These are phyloP conservation scores for Drosophila yooni DNA, from an alignment of 2,888 invertebrate genomes.

Conservation along the genomic window DNA sequence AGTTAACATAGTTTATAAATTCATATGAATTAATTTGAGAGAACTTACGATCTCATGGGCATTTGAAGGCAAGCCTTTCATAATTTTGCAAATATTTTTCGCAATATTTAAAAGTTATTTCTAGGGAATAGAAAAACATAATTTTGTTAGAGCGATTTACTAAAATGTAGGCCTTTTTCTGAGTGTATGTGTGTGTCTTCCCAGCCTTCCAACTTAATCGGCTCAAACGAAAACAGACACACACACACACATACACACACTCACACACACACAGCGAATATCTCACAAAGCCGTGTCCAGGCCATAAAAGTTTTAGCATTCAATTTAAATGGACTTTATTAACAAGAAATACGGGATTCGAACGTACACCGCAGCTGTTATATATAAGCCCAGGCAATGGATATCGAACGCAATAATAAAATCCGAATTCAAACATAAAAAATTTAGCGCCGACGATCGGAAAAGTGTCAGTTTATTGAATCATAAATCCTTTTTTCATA, in stretches of 20 bases:
- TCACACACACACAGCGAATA: neutral
- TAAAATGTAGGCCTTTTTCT: neutral
- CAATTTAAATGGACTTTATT: slow-evolving; percentile 47
- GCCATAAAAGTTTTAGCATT: slow-evolving; percentile 40
- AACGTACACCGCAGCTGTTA: neutral
- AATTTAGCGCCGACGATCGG: neutral
- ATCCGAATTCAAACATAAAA: neutral
- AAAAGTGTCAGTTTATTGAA: neutral
- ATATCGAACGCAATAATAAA: neutral
- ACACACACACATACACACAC: neutral
- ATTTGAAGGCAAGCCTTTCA: neutral
- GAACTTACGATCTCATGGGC: too few relatives aligned
- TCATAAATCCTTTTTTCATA: neutral
- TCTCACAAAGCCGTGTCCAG: slow-evolving; percentile 16
- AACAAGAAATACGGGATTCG: neutral
- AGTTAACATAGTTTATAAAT: neutral
- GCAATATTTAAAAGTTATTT: neutral
- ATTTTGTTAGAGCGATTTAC: neutral
- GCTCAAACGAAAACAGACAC: slow-evolving; percentile 4
- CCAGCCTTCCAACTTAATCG: slow-evolving; percentile 34
- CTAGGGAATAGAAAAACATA: neutral
- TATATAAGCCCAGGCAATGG: neutral
- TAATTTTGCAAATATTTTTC: neutral
- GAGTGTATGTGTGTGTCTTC: neutral
- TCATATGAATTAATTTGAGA: too few relatives aligned